These are phyloP conservation scores for Rhagonycha fulva DNA, from an alignment of 2,888 invertebrate genomes.

Conservation along the genomic window DNA sequence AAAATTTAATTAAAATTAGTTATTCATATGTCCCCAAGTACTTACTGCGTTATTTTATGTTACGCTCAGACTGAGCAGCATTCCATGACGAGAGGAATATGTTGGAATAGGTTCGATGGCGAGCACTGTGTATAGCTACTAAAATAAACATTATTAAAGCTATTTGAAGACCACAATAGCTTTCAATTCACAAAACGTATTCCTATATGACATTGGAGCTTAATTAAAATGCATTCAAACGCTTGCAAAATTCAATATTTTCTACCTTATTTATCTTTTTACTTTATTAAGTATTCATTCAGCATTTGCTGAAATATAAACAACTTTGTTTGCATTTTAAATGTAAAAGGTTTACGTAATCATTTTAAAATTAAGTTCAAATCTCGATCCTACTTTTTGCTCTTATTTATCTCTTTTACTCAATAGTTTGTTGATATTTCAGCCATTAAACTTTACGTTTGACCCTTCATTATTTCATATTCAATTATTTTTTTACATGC, in stretches of 20 bases:
- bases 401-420: not conserved
- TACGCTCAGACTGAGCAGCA: not conserved
- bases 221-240: slow-evolving; percentile 17
- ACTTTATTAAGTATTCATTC: not conserved
- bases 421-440: not conserved
- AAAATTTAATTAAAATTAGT: slow-evolving; percentile 13
- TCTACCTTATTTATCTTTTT: not conserved
- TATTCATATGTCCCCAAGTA: slow-evolving; percentile 4
- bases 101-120: slow-evolving; percentile 8
- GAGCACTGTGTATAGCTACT: not conserved
- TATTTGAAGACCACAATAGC: slow-evolving; percentile 10
- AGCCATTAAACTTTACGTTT: not conserved
- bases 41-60: not conserved
- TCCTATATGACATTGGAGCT: slow-evolving; percentile 6
- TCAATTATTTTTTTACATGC: not conserved
- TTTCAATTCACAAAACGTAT: slow-evolving; percentile 1
- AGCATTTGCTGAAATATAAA: not conserved
- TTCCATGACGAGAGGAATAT: not conserved
- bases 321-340: not conserved
- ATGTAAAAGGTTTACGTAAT: not conserved
- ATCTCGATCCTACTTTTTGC: not conserved
- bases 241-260: slow-evolving; percentile 1
- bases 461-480: not conserved
- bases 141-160: slow-evolving; percentile 16
- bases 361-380: not conserved